These are phyloP conservation scores for Meiosimyza decipiens DNA, from an alignment of 2,888 invertebrate species.

Conservation along the genomic window DNA sequence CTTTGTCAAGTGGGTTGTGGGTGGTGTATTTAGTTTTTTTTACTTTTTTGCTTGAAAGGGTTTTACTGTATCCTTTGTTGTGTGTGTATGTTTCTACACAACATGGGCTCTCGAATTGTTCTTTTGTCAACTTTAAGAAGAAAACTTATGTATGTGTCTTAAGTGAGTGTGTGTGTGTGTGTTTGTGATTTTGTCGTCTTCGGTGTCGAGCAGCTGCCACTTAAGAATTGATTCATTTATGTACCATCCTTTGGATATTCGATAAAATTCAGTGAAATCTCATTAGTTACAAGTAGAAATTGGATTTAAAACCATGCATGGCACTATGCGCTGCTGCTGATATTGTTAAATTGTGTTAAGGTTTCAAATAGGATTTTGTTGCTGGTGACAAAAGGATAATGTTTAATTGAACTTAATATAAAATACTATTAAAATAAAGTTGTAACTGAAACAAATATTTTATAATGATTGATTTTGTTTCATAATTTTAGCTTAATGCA, in stretches of 20 bases:
- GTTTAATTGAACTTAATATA: too few species aligned
- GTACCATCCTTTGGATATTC: constrained; percentile 13
- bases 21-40: background rate
- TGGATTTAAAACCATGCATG: constrained; percentile 7
- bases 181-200: background rate
- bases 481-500: too few species aligned
- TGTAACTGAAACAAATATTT: too few species aligned
- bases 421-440: too few species aligned
- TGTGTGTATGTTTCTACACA: background rate
- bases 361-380: too few species aligned
- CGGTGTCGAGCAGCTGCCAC: constrained; percentile 18
- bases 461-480: too few species aligned
- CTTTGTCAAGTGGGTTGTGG: constrained; percentile 12
- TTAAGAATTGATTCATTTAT: constrained; percentile 25
- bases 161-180: too few species aligned
- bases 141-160: too few species aligned
- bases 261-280: constrained; percentile 12
- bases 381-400: too few species aligned
- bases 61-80: constrained; percentile 30
- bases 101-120: background rate
- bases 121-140: too few species aligned
- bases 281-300: constrained; percentile 15
- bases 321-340: too few species aligned
- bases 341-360: too few species aligned
- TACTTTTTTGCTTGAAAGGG: constrained; percentile 19